A percentile compares a stretch with the other conserved stretches of the same genome.
Conservation (phyloP, 1,140 invertebrate genomes). For the Pygmarrhopalites habei region DNA sequence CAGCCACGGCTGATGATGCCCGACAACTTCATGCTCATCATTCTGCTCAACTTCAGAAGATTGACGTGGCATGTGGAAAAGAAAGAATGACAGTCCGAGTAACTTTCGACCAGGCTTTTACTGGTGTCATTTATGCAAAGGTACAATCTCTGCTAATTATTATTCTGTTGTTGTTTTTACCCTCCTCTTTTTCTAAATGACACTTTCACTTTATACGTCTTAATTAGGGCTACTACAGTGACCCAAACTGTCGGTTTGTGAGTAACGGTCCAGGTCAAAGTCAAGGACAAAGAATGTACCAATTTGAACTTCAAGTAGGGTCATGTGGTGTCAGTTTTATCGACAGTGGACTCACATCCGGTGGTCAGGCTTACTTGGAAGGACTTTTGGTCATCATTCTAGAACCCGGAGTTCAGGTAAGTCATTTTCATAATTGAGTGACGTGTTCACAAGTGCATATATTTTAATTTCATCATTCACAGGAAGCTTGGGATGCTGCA, state of each 20-base stretch:
- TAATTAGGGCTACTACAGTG: constrained; percentile 57
- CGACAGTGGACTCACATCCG: constrained; percentile 63
- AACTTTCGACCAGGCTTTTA: constrained; percentile 66
- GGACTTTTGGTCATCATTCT: constrained; percentile 72
- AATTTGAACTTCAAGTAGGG: constrained; percentile 67
- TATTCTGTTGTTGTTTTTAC: neutral
- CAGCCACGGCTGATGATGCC: constrained; percentile 16
- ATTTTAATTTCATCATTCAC: too few species aligned
- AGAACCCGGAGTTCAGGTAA: constrained; percentile 69
- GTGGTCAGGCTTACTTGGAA: constrained; percentile 68
- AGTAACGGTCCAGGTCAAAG: constrained; percentile 61
- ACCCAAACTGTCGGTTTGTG: constrained; percentile 65
- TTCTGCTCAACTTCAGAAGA: constrained; percentile 50
- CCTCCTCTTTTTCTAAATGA: neutral
- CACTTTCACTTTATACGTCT: neutral
- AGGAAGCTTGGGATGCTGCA: constrained; percentile 69
- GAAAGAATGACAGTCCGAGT: constrained; percentile 75
- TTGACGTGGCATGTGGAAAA: constrained; percentile 69
- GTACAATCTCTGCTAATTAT: constrained; percentile 41
- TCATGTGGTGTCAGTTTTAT: constrained; percentile 73
- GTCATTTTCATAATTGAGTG: too few species aligned
- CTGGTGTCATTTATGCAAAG: constrained; percentile 75
- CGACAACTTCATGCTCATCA: constrained; percentile 18
- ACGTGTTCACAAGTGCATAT: too few species aligned
- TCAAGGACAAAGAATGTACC: constrained; percentile 59